Percentiles rank a stretch among this genome's conserved stretches.
Evolutionary conservation across 2,113 vertebrate genomes (phyloP).

Genomic region (Pangasianodon hypophthalmus): DNA sequence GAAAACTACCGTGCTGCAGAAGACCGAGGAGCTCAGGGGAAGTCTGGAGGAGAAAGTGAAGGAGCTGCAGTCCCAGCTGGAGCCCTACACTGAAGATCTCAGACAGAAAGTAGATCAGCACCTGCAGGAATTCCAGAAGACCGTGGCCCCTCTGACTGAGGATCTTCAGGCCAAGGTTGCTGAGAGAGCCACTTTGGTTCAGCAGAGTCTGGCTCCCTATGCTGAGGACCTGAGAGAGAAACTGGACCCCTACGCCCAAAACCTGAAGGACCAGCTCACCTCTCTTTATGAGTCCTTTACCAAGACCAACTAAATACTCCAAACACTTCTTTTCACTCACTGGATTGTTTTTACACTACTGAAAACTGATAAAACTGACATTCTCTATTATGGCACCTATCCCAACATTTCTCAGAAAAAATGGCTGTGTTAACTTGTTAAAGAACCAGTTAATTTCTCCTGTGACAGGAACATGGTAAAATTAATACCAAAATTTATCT

Average conservation of each 20-base stretch:
- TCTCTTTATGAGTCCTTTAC: constrained; percentile 61
- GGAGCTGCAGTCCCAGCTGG: constrained; percentile 62
- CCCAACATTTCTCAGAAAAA: background rate
- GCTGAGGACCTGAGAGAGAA: constrained; percentile 62
- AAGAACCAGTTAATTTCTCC: background rate
- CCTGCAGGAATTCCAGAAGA: constrained; percentile 68
- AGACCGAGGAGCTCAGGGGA: constrained; percentile 58
- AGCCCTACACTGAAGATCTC: constrained; percentile 56
- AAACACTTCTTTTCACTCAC: background rate
- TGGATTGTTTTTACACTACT: background rate
- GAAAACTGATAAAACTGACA: background rate
- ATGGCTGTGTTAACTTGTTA: background rate
- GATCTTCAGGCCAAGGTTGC: constrained; percentile 58
- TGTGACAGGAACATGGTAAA: background rate
- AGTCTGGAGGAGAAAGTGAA: constrained; percentile 50
- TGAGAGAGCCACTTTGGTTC: constrained; percentile 59
- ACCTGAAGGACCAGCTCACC: constrained; percentile 61
- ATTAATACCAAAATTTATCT: background rate
- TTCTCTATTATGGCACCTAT: background rate
- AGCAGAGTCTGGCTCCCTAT: constrained; percentile 66
- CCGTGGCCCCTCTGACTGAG: constrained; percentile 63
- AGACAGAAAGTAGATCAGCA: constrained; percentile 65
- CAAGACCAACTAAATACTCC: constrained; percentile 55
- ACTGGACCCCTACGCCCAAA: constrained; percentile 66
- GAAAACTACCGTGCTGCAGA: constrained; percentile 54